Base-by-base conservation (phyloP, 2,113 vertebrate genomes). In the Gorsachius goisagi region DNA sequence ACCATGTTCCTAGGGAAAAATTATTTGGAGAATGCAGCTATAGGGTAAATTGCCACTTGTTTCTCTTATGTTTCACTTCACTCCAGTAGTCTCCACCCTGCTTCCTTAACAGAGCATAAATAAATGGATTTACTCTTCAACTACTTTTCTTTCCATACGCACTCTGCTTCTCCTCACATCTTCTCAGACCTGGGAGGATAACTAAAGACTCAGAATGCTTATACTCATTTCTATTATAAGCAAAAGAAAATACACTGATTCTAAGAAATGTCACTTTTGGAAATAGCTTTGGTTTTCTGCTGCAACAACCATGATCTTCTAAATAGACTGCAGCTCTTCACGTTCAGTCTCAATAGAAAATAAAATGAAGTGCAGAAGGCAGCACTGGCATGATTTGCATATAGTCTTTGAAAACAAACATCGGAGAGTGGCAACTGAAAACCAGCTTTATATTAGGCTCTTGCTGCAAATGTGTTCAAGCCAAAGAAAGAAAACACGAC, bases 311-410 rank as follows among this genome's bases (percentile, higher is more conserved):
- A 49, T 28, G 24, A n/a, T 87, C 64, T 67, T 92, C 63, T 87
- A 88, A 96, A 95, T n/a, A 88, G 63, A 15, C 41, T 93, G 81
- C 58, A 88, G 88, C 75, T 95, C 93, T 93, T 93, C 92, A 71
- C 49, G 14, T 59, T 91, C 85, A 84, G 30, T 56, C 66, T 87
- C 74, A 76, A 79, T 20, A 86, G 77, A 75, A 92, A 91, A 90
- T 93, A 93, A 96, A 95, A 96, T 87, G 90, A 88, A 72, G 66
- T 72, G 83, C 89, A 95, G 88, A 93, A 95, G 73, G 80, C 90
- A 89, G 90, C 66, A 53, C 58, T 93, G 59, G 53, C 60, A 47
- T 23, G 35, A 93, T 93, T 95, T 95, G 84, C 90, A 82, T 90
- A 26, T 2, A 78, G 69, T 62, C 53, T 84, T 84, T 87, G 72